Conservation (phyloP, 2,113 vertebrate genomes). For the Nettapus auritus region DNA sequence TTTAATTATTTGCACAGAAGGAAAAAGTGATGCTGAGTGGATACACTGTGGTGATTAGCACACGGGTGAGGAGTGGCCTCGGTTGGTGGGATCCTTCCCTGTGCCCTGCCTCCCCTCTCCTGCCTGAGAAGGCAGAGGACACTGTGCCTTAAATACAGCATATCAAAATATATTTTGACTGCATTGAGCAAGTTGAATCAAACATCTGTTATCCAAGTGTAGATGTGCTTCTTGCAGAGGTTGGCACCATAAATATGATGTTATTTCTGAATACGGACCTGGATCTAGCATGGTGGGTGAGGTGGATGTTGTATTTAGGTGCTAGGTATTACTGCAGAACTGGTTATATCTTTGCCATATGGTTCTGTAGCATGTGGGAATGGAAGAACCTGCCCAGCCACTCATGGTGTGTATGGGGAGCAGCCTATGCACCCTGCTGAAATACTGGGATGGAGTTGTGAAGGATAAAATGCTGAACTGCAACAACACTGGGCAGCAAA, state of each 20-base stretch:
- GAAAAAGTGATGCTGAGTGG: conserved; percentile 52
- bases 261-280: neutral
- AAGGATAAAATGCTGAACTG: neutral
- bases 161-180: neutral
- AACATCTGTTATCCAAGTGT: neutral
- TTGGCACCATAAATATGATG: neutral
- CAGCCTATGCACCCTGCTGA: neutral
- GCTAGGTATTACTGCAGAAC: neutral
- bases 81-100: neutral
- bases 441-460: neutral
- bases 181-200: neutral
- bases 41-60: conserved; percentile 43
- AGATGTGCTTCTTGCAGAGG: neutral
- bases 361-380: neutral
- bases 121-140: fast-evolving
- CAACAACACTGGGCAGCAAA: conserved; percentile 46
- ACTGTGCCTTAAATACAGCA: neutral
- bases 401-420: neutral
- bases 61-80: neutral
- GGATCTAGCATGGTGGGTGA: neutral
- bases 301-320: neutral
- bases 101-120: neutral
- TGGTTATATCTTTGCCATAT: neutral
- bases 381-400: neutral
- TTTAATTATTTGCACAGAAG: conserved; percentile 77